phyloP scores from a whole-genome alignment of 2,888 invertebrate species.

The Phrixothrix hirtus region DNA sequence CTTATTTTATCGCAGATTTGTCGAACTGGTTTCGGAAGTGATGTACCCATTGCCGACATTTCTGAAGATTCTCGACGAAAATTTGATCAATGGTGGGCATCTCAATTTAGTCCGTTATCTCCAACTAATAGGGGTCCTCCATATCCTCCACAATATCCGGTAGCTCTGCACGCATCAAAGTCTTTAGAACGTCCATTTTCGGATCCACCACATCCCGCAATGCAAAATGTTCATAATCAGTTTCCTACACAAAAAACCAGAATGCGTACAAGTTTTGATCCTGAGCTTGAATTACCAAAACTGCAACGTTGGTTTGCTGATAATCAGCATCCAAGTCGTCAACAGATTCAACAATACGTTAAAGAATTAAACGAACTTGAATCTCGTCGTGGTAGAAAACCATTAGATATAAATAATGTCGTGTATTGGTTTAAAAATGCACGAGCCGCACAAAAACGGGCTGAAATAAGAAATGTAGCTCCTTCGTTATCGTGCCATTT shows the following conservation, averaged over 20 bases:
- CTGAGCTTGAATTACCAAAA: constrained; percentile 93
- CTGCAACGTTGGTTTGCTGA: constrained; percentile 96
- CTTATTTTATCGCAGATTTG: constrained; percentile 81
- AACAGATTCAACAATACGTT: constrained; percentile 95
- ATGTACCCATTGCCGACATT: constrained; percentile 71
- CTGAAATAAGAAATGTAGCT: constrained; percentile 71
- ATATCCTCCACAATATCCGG: constrained; percentile 59
- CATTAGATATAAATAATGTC: constrained; percentile 93
- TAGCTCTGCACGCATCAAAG: constrained; percentile 53
- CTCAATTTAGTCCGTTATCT: constrained; percentile 68
- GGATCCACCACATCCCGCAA: constrained; percentile 70
- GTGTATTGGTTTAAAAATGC: constrained; percentile 99
- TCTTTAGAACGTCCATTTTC: constrained; percentile 58
- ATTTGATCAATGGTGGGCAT: constrained; percentile 90
- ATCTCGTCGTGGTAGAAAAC: constrained; percentile 89
- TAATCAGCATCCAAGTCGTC: constrained; percentile 95
- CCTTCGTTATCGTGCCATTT: constrained; percentile 64
- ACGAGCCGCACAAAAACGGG: constrained; percentile 91
- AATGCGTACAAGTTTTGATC: constrained; percentile 96
- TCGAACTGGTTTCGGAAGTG: constrained; percentile 71
- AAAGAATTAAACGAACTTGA: constrained; percentile 90
- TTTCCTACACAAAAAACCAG: constrained; percentile 86
- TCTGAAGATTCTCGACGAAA: constrained; percentile 83
- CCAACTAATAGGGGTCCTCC: constrained; percentile 51
- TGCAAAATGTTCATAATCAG: constrained; percentile 76